These are phyloP conservation scores for Plebejus melissa DNA, from an alignment of 2,888 invertebrate genomes.

Conservation along the genomic window DNA sequence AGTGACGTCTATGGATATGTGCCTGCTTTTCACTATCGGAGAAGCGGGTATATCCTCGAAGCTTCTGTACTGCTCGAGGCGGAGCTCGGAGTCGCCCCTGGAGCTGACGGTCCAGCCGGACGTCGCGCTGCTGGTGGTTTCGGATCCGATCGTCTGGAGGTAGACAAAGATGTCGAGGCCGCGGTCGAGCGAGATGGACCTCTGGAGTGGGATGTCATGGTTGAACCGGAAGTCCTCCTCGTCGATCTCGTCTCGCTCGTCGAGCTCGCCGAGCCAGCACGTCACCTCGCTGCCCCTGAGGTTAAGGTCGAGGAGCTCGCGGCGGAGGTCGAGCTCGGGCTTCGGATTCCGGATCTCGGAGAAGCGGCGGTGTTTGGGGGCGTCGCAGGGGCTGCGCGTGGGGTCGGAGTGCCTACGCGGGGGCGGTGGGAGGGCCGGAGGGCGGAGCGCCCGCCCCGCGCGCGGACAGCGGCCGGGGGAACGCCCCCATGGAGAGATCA, in stretches of 20 bases:
- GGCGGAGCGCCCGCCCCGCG: slow-evolving; percentile 86
- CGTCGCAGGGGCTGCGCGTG: slow-evolving; percentile 27
- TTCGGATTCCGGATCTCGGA: slow-evolving; percentile 48
- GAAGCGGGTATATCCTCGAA: slow-evolving; percentile 69
- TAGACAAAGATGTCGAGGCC: slow-evolving; percentile 62
- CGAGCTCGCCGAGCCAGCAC: slow-evolving; percentile 60
- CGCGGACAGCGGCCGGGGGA: slow-evolving; percentile 89
- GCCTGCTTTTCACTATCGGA: slow-evolving; percentile 63
- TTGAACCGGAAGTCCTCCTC: slow-evolving; percentile 48
- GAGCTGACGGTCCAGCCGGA: slow-evolving; percentile 60
- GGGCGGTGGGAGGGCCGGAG: slow-evolving; percentile 59
- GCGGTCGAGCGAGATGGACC: slow-evolving; percentile 63
- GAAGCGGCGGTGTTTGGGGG: slow-evolving; percentile 42
- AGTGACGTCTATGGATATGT: slow-evolving; percentile 57
- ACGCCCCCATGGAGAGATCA: slow-evolving; percentile 84
- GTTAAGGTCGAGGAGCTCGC: slow-evolving; percentile 58
- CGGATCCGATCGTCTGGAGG: slow-evolving; percentile 55
- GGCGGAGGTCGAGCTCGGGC: slow-evolving; percentile 57
- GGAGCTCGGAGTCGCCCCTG: slow-evolving; percentile 40
- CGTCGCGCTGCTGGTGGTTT: slow-evolving; percentile 35
- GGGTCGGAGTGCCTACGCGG: slow-evolving; percentile 65
- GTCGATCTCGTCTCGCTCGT: slow-evolving; percentile 42
- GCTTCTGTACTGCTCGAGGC: slow-evolving; percentile 54
- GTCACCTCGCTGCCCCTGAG: slow-evolving; percentile 56
- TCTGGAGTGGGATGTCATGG: slow-evolving; percentile 58